Conservation (phyloP, 1,140 invertebrate species). For the Drosophila jambulina region DNA sequence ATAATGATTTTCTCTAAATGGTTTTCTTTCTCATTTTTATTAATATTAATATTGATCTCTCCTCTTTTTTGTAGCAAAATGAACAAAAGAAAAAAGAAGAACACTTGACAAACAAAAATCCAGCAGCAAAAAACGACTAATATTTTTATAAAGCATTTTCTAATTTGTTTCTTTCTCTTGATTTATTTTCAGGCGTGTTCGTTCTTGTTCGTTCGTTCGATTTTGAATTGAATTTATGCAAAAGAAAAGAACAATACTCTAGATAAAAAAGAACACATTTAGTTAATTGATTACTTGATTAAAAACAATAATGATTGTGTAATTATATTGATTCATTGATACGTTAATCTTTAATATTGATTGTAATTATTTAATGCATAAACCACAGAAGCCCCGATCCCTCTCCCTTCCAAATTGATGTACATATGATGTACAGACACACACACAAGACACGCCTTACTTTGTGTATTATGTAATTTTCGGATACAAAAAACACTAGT, state of each 20-base stretch:
- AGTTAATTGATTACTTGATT: constrained; percentile 75
- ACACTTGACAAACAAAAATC: constrained; percentile 46
- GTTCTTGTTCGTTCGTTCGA: constrained; percentile 74
- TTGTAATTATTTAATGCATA: constrained; percentile 77
- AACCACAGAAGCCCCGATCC: constrained; percentile 37
- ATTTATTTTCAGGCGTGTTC: constrained; percentile 81
- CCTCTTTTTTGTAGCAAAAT: constrained; percentile 60
- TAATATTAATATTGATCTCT: constrained; percentile 45
- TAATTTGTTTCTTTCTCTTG: constrained; percentile 81
- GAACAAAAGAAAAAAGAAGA: constrained; percentile 29
- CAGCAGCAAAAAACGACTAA: constrained; percentile 38
- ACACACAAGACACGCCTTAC: constrained; percentile 23
- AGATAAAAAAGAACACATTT: constrained; percentile 53
- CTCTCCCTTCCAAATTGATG: constrained; percentile 2
- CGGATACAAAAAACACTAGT: constrained; percentile 14
- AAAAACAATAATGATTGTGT: constrained; percentile 72
- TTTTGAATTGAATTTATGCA: constrained; percentile 80
- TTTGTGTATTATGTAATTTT: constrained; percentile 59
- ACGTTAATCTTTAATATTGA: constrained; percentile 66
- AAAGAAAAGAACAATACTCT: constrained; percentile 19
- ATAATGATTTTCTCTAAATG: constrained; percentile 70
- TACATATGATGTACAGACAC: constrained; percentile 25
- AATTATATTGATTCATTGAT: constrained; percentile 75
- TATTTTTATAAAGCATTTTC: constrained; percentile 63
- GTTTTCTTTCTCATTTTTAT: constrained; percentile 74